Evolutionary conservation across 2,797 vertebrate species (phyloP), one percentile per base, ranked within the genome.

Genomic region (Neopelma chrysocephalum): DNA sequence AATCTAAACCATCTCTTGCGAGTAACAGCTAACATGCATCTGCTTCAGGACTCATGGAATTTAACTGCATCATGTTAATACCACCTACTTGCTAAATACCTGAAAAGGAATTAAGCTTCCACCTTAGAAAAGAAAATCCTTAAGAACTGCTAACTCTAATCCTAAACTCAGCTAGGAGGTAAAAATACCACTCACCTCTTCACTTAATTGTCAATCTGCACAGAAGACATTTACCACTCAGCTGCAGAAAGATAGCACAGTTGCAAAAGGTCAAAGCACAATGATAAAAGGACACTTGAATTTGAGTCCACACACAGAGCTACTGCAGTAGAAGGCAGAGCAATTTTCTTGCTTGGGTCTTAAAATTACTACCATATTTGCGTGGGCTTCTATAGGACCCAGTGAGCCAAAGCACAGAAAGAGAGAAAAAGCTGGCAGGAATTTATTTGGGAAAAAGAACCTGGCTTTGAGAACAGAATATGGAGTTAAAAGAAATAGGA

Each of bases 151-250:
- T 79, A 90, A 89, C 27, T 82, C 70, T 92, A 92, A 96, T 92
- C 83, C 91, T 89, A 76, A 90, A 84, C 61, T 68, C 77, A 87
- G 70, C 61, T 90, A 86, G 62, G 50, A 79, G 73, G 42, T 93
- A 88, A 95, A 95, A 95, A 94, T 79, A 95, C 58, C 77, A 84
- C 77, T 95, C n/a, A 78, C 61, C 38, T 92, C 87, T 90, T 88
- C 54, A 54, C 43, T 90, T 38, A 81, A 76, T 58, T 81, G 29
- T 50, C 69, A 90, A 32, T 72, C 50, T 48, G 40, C n/a, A 88
- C 34, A 88, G 85, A 65, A 81, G 54, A 75, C 32, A 54, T 89
- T 70, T 93, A 84, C 78, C 62, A 69, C 58, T 86, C 50, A 82
- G 66, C 11, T 87, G 77, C 50, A 89, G 62, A 87, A 94, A 85